Percentiles rank a stretch among this genome's conserved stretches.
These are phyloP conservation scores for Conus ventricosus DNA, from an alignment of 1,140 invertebrate species.

Conservation along the genomic window DNA sequence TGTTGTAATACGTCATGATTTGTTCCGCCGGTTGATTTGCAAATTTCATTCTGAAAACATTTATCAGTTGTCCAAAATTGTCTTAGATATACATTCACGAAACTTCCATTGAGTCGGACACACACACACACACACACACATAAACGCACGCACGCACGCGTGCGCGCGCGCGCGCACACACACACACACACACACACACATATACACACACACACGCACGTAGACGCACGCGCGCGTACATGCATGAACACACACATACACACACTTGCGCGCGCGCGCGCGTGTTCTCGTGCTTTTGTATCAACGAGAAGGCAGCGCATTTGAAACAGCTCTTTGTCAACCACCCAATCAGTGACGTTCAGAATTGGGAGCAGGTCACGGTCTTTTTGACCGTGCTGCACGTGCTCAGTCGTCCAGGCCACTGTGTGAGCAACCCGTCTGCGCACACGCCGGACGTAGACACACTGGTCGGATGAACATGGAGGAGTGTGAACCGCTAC, in stretches of 20 bases:
- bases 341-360: too few relatives aligned
- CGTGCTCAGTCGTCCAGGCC: too few relatives aligned
- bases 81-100: background rate
- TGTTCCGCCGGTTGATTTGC: too few relatives aligned
- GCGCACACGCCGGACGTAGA: too few relatives aligned
- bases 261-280: background rate
- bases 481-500: too few relatives aligned
- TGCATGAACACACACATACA: background rate
- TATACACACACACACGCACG: conserved; percentile 6
- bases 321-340: too few relatives aligned
- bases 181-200: conserved; percentile 15
- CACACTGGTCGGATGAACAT: too few relatives aligned
- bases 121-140: conserved; percentile 8
- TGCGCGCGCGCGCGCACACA: background rate
- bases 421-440: too few relatives aligned
- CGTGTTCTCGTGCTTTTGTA: background rate
- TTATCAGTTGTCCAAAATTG: background rate
- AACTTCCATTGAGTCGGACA: background rate
- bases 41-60: background rate
- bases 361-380: too few relatives aligned
- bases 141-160: background rate
- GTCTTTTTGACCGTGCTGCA: too few relatives aligned
- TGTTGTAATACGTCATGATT: background rate
- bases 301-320: too few relatives aligned
- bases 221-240: background rate